Evolutionary conservation across 2,888 invertebrate genomes (phyloP), one percentile per base, ranked within the genome.

Genomic region (Formica aserva): DNA sequence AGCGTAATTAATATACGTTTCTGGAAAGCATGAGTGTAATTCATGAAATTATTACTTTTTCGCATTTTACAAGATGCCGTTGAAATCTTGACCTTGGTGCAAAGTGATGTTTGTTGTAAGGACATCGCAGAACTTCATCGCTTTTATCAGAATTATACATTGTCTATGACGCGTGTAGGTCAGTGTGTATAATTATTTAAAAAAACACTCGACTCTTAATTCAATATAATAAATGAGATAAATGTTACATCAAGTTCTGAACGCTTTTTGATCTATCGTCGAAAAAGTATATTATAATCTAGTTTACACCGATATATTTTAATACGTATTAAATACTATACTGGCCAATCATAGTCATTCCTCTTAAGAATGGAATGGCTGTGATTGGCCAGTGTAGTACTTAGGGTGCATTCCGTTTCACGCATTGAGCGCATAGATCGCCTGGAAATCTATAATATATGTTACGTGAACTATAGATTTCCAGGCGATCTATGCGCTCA

Each of bases 1-100:
- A 32, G 8, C 5, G 38, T 69, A 62, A 63, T 15, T 22, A 52
- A 52, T 35, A 29, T n/a, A 6, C 2, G 63, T 15, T 60, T 45
- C 8, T 57, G 6, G 45, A 48, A 48, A 48, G 6, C 2, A 26
- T 18, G 13, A 77, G n/a, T 22, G n/a, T 52, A n/a, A 5, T 22
- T 26, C 29, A 13, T 13, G 3, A 52, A 52, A 26, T 9, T 29
- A 41, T 82, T 91, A 95, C 95, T 90, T 91, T 93, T 80, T 94
- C 92, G 75, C 95, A 95, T 88, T 94, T 95, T 0, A 94, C 85
- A 38, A 95, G 87, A 76, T 95, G 95, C 38, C 74, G 91, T 69
- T 93, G 94, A 65, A 94, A 86, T 22, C 94, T 91, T 18, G 92
- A 92, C 29, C 60, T 83, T 13, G 91, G 85, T 48, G 94, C 91